Evolutionary conservation across 2,888 invertebrate species (phyloP), one percentile per base, ranked within the genome.

Genomic region (Chymomyza amoena): DNA sequence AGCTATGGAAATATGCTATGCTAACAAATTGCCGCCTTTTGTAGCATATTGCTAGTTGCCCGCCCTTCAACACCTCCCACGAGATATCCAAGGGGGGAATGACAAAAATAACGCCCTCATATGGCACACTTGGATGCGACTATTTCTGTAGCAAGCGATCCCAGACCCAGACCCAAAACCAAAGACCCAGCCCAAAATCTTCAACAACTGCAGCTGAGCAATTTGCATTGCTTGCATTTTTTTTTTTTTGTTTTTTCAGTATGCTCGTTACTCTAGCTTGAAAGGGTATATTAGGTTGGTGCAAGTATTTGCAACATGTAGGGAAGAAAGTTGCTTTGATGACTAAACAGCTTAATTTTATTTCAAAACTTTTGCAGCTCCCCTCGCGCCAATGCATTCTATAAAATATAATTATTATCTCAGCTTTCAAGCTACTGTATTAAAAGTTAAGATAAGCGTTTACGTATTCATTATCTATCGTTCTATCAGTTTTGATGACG

Each of bases 41-140:
- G 39, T 45, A 45, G 39, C 39, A 9, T 15, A 45, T 32, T 32
- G 32, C 18, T 61, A 45, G 39, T 13, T 13, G 36, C 56, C 54
- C 20, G 28, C 54, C 28, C 16, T 28, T 54, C n/a, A 32, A 13
- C 54, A 16, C 7, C 54, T 52, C 4, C 39, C 32, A 54, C 60
- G 64, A 39, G 13, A 2, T 32, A 64, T 66, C 20, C 66, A 45
- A 28, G 60, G 32, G 50, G 61, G 15, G 45, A 54, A 18, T 60
- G 70, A 65, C 70, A 63, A 75, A 70, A 70, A 75, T 70, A 75
- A 32, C 66, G 57, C n/a, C 76, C 76, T 63, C 69, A 77, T 74
- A 74, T 66, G 78, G 69, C 61, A 20, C 61, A 64, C 25, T 57
- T 28, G 57, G 16, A 0, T 18, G 18, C 18, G 52, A 18, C 57